Base-by-base conservation (phyloP, 1,140 invertebrate genomes). In the Nautilus pompilius region DNA sequence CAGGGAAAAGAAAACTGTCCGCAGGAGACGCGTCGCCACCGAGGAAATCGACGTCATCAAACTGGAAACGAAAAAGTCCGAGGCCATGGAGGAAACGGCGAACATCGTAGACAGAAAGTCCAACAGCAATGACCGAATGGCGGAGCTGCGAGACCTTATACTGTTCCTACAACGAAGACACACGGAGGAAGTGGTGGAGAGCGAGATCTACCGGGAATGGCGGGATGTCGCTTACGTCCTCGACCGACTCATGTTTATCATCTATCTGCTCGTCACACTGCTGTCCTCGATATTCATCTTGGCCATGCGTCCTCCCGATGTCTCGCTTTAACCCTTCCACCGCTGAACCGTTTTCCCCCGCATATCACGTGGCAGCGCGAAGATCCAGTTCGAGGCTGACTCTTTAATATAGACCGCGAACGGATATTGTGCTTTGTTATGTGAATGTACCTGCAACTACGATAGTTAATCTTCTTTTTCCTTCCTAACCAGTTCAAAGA, bases 191-290 rank as follows among this genome's bases (percentile, higher is more conserved):
- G 54, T 68, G 4, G 56, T 63, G n/a, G 73, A 74, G 36, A 70
- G 77, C 41, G 63, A 70, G 22, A 63, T 82, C 1, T 81, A 82
- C 30, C 74, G 83, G 33, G 84, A 87, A 70, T 87, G 86, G 86
- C 66, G 84, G 24, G 77, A 84, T 62, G 77, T 87, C 8, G 87
- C 86, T 13, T 80, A 83, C 65, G 80, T 85, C 26, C 76, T 87
- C 5, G 86, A 87, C 70, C 69, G 85, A n/a, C 72, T 87, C 10
- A 78, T 87, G 13, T 87, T 87, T 71, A 85, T 85, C 80, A 66
- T 87, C 3, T 87, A 87, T 73, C 78, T 86, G 32, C 56, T 86
- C 2, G 69, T 84, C 28, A 87, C 86, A 0, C 67, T 81, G 22
- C 70, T 83, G 24, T 85, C 85, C 6, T 84, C 85, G 0, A 70